phyloP scores from a whole-genome alignment of 2,888 invertebrate species.

The Sympetrum striolatum region DNA sequence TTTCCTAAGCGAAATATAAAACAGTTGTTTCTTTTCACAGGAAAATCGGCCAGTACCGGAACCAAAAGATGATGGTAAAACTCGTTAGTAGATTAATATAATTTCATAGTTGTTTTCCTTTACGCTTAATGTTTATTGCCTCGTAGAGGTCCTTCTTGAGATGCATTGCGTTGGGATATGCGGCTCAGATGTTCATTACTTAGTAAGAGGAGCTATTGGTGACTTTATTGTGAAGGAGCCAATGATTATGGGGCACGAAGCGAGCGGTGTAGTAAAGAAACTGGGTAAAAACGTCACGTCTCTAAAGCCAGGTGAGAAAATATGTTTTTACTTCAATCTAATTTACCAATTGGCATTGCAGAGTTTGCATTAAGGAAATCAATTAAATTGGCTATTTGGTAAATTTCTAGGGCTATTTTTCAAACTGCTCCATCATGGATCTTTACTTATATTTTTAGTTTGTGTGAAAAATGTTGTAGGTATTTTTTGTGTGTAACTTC shows the following conservation, averaged over 20 bases:
- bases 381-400: background rate
- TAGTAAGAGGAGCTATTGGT: slow-evolving; percentile 83
- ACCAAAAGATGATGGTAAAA: slow-evolving; percentile 77
- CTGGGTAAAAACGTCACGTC: slow-evolving; percentile 67
- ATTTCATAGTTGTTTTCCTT: background rate
- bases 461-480: too few species aligned
- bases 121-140: slow-evolving; percentile 12
- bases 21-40: slow-evolving; percentile 62
- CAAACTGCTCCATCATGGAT: background rate
- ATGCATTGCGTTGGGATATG: slow-evolving; percentile 97
- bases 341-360: too few species aligned
- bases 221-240: slow-evolving; percentile 85
- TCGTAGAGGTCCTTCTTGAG: slow-evolving; percentile 79
- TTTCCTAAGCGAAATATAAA: background rate
- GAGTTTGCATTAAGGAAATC: background rate
- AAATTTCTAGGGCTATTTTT: too few species aligned
- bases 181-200: slow-evolving; percentile 92
- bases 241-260: slow-evolving; percentile 96
- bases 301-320: slow-evolving; percentile 63
- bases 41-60: slow-evolving; percentile 83
- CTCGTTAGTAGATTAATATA: background rate
- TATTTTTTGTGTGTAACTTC: too few species aligned
- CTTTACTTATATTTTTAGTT: background rate
- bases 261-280: slow-evolving; percentile 80
- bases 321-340: too few species aligned